phyloP scores from a whole-genome alignment of 92 coral and sea anemone genomes.

The Zoanthus solanderi region DNA sequence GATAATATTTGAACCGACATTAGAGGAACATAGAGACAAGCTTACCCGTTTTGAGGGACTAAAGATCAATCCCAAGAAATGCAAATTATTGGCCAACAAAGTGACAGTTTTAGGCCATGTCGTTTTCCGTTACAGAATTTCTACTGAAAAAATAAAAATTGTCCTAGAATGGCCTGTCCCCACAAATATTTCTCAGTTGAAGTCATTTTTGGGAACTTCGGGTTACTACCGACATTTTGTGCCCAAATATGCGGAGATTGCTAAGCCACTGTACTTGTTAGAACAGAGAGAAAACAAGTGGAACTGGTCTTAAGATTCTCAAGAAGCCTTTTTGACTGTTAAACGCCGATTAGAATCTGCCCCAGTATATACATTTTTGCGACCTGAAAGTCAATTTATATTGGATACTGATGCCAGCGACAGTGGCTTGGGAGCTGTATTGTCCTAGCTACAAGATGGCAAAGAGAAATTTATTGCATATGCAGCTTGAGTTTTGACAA shows the following conservation, averaged over 20 bases:
- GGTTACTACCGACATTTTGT: conserved; percentile 66
- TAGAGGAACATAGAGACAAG: conserved; percentile 38
- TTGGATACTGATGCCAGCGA: conserved; percentile 61
- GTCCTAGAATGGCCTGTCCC: conserved; percentile 57
- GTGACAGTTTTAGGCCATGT: too few relatives aligned
- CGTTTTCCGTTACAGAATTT: conserved; percentile 18
- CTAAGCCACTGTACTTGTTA: conserved; percentile 51
- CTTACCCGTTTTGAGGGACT: conserved; percentile 40
- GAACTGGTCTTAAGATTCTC: conserved; percentile 41
- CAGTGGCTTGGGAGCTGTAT: neutral
- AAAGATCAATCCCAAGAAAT: neutral
- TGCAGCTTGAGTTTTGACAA: conserved; percentile 24
- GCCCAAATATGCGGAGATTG: conserved; percentile 57
- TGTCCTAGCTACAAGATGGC: conserved; percentile 53
- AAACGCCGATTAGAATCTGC: conserved; percentile 30
- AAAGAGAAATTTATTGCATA: conserved; percentile 32
- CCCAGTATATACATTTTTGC: conserved; percentile 46
- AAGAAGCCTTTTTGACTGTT: neutral
- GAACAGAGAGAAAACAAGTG: neutral
- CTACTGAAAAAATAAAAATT: conserved; percentile 57
- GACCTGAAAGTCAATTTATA: neutral
- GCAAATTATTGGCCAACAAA: neutral
- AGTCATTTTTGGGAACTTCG: conserved; percentile 48
- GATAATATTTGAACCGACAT: too few relatives aligned
- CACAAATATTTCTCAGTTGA: conserved; percentile 26